Evolutionary conservation across 2,113 vertebrate genomes (phyloP), one percentile per base, ranked within the genome.

Genomic region (Dicrurus megarhynchus): DNA sequence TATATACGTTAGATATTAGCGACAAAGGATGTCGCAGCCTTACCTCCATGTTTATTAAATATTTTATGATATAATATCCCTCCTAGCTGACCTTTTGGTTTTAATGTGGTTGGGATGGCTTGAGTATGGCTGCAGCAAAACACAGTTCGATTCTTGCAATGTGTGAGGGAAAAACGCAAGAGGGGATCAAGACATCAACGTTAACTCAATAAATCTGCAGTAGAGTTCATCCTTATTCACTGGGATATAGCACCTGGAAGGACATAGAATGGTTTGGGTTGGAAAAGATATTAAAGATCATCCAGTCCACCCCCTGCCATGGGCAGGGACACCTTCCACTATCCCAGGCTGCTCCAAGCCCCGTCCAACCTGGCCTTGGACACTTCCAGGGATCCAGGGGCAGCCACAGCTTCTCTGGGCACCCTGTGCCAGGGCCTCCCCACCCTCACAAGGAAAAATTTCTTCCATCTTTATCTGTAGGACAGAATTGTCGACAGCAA

Each of bases 361-460:
- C 55, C 0, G 0, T 53, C 64, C 47, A 61, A 0, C n/a, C 24
- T 70, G 64, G 20, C 41, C 41, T 47, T n/a, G 65, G 74, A 0
- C 74, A 63, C 56, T 79, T 0, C 28, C 65, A 70, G 55, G 39
- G 55, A 46, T 69, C n/a, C n/a, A 65, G 56, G 56, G 65, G 28
- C 47, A 70, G 47, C 47, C 64, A 2, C 47, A 70, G 64, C 64
- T 78, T 0, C 64, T 61, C 39, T 87, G 47, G 39, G 64, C 28
- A 78, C 5, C 32, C 74, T 69, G 47, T 61, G 33, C 74, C 56
- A 70, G 64, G 28, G 27, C n/a, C 39, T 67, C 0, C 0, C 2
- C 52, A 21, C 17, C 35, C 52, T 47, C 35, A 7, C 16, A 35
- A 30, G 20, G 20, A 35, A 10, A 2, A 4, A 55, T 56, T 79